These are phyloP conservation scores for Meriones unguiculatus DNA, from an alignment of 2,113 vertebrate genomes.

Conservation along the genomic window DNA sequence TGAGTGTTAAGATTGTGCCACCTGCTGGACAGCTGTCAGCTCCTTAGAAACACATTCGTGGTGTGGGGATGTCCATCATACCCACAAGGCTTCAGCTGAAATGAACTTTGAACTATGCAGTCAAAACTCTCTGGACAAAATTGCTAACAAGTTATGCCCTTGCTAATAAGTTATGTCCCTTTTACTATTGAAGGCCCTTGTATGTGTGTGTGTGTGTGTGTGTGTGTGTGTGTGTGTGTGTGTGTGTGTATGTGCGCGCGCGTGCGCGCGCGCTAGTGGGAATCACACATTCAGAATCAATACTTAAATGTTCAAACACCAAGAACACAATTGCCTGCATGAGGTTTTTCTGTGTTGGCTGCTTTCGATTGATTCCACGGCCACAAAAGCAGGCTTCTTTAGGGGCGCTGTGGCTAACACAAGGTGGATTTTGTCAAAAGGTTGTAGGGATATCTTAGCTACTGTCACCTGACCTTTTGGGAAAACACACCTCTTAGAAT, in stretches of 20 bases:
- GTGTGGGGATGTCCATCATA: not conserved
- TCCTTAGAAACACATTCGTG: not conserved
- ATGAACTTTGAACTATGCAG: not conserved
- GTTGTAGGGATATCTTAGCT: not conserved
- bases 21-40: slow-evolving; percentile 83
- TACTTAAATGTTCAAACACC: not conserved
- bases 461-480: not conserved
- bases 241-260: too few relatives aligned
- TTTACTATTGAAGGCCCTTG: not conserved
- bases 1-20: slow-evolving; percentile 86
- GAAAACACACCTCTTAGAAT: not conserved
- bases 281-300: slow-evolving; percentile 24
- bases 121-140: not conserved
- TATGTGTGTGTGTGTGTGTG: not conserved
- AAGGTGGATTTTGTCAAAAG: not conserved
- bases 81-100: not conserved
- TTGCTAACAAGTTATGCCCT: not conserved
- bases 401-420: not conserved
- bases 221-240: not conserved
- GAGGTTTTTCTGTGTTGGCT: not conserved
- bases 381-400: not conserved
- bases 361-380: not conserved
- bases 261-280: not conserved
- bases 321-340: not conserved
- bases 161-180: not conserved